These are phyloP conservation scores for Arenaria interpres DNA, from an alignment of 2,113 vertebrate species.

Conservation along the genomic window DNA sequence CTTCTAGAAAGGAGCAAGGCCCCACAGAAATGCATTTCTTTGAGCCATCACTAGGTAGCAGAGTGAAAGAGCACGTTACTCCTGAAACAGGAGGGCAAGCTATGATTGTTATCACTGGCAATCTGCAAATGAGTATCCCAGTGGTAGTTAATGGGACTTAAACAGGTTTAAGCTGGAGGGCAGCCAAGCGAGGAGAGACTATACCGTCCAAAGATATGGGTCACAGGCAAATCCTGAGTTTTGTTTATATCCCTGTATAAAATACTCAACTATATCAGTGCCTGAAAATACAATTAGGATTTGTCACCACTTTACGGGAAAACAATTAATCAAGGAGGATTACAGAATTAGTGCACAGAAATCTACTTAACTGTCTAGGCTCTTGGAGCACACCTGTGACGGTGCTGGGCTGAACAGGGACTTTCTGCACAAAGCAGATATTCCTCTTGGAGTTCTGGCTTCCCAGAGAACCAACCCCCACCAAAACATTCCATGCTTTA, in stretches of 20 bases:
- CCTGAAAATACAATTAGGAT: conserved; percentile 46
- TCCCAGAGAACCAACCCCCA: background rate
- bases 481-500: background rate
- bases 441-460: background rate
- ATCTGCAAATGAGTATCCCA: background rate
- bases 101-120: background rate
- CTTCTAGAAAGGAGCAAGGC: background rate
- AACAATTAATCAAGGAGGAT: conserved; percentile 45
- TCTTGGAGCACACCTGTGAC: background rate
- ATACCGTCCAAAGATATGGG: background rate
- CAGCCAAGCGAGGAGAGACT: background rate
- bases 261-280: background rate
- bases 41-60: background rate
- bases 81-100: background rate
- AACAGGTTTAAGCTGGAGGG: background rate
- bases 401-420: background rate
- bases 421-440: background rate
- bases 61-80: background rate
- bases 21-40: background rate
- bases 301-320: conserved; percentile 5
- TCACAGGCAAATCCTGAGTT: conserved; percentile 1
- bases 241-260: background rate
- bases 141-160: background rate
- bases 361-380: background rate
- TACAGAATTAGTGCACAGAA: conserved; percentile 10